These are phyloP conservation scores for Anastrepha obliqua DNA, from an alignment of 1,140 invertebrate species.

Conservation along the genomic window DNA sequence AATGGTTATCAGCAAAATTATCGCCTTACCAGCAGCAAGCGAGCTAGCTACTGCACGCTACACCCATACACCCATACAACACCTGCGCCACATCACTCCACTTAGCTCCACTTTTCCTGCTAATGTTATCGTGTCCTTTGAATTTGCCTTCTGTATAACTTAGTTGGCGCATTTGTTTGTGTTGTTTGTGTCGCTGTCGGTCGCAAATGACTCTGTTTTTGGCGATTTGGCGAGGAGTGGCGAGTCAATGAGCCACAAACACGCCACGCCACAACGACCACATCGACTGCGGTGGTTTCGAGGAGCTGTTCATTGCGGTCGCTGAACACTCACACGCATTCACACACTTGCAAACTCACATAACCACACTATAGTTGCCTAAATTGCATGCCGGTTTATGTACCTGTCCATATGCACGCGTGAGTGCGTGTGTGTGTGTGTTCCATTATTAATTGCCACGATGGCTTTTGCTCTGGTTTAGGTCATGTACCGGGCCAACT, in stretches of 20 bases:
- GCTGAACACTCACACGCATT: background rate
- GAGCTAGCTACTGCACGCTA: background rate
- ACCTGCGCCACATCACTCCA: background rate
- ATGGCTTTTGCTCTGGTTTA: constrained; percentile 54
- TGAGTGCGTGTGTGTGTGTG: background rate
- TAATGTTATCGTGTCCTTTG: constrained; percentile 29
- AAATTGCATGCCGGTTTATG: constrained; percentile 1
- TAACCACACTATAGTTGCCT: background rate
- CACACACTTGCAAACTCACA: background rate
- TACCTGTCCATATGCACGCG: background rate
- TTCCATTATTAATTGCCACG: constrained; percentile 53
- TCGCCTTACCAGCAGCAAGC: constrained; percentile 5
- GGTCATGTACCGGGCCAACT: constrained; percentile 3
- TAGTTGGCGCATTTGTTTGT: background rate
- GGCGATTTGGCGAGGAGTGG: constrained; percentile 22
- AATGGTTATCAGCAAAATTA: constrained; percentile 39
- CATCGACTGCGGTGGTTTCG: background rate
- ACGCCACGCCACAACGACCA: constrained; percentile 43
- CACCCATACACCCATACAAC: background rate
- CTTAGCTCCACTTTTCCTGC: background rate
- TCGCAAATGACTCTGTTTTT: constrained; percentile 40
- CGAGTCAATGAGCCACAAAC: constrained; percentile 50
- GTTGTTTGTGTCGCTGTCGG: background rate
- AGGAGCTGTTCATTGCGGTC: constrained; percentile 3
- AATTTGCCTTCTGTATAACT: background rate